phyloP scores from a whole-genome alignment of 2,113 vertebrate genomes.

The Sylvia atricapilla region DNA sequence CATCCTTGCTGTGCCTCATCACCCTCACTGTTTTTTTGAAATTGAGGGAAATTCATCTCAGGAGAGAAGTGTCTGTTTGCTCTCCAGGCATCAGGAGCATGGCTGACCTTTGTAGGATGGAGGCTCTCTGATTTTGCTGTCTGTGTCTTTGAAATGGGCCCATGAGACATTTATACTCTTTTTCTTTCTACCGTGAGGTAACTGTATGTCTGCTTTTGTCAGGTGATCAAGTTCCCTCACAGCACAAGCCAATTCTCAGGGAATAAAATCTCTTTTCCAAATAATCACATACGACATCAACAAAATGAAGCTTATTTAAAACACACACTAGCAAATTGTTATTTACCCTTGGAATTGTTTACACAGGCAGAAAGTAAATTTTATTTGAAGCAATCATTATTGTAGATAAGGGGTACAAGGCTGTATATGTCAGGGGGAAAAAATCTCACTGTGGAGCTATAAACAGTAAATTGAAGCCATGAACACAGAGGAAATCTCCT shows the following conservation, averaged over 20 bases:
- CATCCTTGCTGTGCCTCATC: neutral
- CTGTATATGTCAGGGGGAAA: neutral
- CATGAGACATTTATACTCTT: neutral
- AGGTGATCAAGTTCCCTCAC: neutral
- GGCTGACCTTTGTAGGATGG: neutral
- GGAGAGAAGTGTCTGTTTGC: neutral
- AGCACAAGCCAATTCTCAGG: neutral
- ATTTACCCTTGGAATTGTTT: neutral
- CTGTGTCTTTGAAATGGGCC: neutral
- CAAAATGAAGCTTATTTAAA: constrained; percentile 5
- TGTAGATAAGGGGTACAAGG: neutral
- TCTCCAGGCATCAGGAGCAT: neutral
- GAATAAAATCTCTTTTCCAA: constrained; percentile 14
- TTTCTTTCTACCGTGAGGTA: neutral
- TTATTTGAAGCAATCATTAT: neutral
- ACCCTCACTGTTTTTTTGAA: neutral
- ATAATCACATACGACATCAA: neutral
- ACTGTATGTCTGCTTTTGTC: neutral
- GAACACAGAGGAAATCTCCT: neutral
- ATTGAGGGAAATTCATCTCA: neutral
- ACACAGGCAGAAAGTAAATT: neutral
- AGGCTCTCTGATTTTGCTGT: neutral
- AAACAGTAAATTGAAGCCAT: neutral
- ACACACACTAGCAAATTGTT: neutral
- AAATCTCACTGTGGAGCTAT: neutral